Evolutionary conservation across 2,888 invertebrate genomes (phyloP).

Genomic region (Siphonodentalium dalli): DNA sequence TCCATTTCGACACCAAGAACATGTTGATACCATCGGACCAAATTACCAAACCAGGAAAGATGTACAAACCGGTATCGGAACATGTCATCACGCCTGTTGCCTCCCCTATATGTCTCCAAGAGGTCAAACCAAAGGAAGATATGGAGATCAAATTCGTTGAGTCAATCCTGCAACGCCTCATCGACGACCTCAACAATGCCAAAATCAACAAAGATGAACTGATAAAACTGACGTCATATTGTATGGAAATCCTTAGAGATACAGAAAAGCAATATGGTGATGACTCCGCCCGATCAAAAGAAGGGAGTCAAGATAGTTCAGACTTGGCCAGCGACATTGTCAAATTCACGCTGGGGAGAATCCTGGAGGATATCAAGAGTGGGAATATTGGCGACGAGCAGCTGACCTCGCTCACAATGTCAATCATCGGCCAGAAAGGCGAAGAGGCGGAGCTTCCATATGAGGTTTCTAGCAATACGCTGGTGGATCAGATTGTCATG

Average conservation of each 20-base stretch:
- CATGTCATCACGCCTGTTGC: slow-evolving; percentile 40
- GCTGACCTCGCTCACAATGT: slow-evolving; percentile 34
- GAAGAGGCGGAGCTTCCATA: background rate
- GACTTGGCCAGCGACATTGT: slow-evolving; percentile 36
- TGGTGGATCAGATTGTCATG: too few species aligned
- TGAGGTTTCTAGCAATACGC: background rate
- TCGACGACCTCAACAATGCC: slow-evolving; percentile 35
- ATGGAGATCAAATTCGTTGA: slow-evolving; percentile 28
- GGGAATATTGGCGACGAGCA: slow-evolving; percentile 33
- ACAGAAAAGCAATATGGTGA: too few species aligned
- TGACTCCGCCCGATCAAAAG: too few species aligned
- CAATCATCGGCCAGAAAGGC: slow-evolving; percentile 23
- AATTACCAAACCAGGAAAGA: too few species aligned
- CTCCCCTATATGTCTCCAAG: slow-evolving; percentile 30
- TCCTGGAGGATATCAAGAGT: slow-evolving; percentile 31
- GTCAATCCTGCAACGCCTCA: slow-evolving; percentile 33
- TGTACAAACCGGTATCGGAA: slow-evolving; percentile 34
- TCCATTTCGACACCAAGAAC: too few species aligned
- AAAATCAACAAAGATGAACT: slow-evolving; percentile 34
- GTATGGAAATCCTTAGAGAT: slow-evolving; percentile 31
- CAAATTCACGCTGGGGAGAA: slow-evolving; percentile 35
- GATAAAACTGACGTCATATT: slow-evolving; percentile 32
- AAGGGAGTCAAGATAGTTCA: slow-evolving; percentile 26
- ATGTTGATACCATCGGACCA: slow-evolving; percentile 29
- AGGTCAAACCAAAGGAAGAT: slow-evolving; percentile 12